Percentiles rank a stretch among this genome's conserved stretches.
Conservation (phyloP, 2,888 invertebrate genomes). For the Chrysomela aeneicollis region DNA sequence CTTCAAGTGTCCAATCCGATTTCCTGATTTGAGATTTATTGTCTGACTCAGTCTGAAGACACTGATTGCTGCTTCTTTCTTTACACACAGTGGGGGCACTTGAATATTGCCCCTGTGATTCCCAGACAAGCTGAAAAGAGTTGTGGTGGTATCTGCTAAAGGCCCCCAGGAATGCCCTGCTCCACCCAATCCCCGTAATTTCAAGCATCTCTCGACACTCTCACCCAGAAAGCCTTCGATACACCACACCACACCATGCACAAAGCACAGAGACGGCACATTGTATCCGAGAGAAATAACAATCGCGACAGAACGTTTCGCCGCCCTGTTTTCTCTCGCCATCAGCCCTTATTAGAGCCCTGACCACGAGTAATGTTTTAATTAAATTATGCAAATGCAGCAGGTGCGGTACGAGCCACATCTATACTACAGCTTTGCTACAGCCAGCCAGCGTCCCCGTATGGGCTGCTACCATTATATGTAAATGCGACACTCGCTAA, state of each 20-base stretch:
- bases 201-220: background rate
- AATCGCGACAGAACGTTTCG: background rate
- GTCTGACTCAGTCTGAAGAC: too few relatives aligned
- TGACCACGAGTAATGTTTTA: slow-evolving; percentile 45
- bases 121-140: too few relatives aligned
- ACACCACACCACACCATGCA: background rate
- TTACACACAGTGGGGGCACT: too few relatives aligned
- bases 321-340: background rate
- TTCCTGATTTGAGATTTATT: too few relatives aligned
- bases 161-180: too few relatives aligned
- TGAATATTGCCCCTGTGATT: too few relatives aligned
- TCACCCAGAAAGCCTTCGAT: background rate
- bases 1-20: too few relatives aligned
- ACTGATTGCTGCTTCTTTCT: too few relatives aligned
- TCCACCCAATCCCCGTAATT: background rate
- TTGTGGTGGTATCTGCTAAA: too few relatives aligned
- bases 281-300: background rate
- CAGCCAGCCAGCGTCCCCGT: slow-evolving; percentile 39
- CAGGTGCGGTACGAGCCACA: slow-evolving; percentile 43
- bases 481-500: slow-evolving; percentile 56
- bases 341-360: slow-evolving; percentile 9
- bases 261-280: background rate
- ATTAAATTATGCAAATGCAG: slow-evolving; percentile 46
- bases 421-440: too few relatives aligned
- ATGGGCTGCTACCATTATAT: slow-evolving; percentile 50